phyloP scores from a whole-genome alignment of 2,113 vertebrate genomes.

The Microtus richardsoni region DNA sequence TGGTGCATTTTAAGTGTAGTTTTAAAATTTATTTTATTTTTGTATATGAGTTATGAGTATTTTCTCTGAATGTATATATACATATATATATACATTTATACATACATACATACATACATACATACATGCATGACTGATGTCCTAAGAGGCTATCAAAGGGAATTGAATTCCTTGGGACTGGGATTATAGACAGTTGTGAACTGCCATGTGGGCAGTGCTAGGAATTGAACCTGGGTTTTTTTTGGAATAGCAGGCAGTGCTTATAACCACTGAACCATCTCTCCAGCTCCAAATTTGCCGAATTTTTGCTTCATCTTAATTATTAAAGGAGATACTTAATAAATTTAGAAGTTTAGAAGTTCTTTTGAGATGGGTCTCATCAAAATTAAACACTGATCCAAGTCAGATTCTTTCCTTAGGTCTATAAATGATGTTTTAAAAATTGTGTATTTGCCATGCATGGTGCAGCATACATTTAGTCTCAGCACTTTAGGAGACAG shows the following conservation, averaged over 20 bases:
- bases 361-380: not conserved
- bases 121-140: not conserved
- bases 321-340: not conserved
- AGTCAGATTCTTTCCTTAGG: not conserved
- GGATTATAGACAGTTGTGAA: not conserved
- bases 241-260: not conserved
- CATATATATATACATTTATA: too few species aligned
- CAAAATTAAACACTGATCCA: not conserved
- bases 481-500: not conserved
- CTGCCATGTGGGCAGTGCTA: not conserved
- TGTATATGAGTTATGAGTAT: not conserved
- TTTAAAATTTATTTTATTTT: not conserved
- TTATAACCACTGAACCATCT: not conserved
- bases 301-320: not conserved
- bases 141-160: not conserved
- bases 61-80: too few species aligned
- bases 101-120: too few species aligned
- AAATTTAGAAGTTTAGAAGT: not conserved
- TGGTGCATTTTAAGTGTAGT: not conserved
- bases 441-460: not conserved
- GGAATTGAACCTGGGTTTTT: not conserved
- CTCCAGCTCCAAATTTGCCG: not conserved
- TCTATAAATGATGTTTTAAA: not conserved
- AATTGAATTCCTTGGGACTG: not conserved
- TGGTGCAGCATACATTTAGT: not conserved